Conservation (phyloP, 2,888 invertebrate species). For the Callinectes sapidus region DNA sequence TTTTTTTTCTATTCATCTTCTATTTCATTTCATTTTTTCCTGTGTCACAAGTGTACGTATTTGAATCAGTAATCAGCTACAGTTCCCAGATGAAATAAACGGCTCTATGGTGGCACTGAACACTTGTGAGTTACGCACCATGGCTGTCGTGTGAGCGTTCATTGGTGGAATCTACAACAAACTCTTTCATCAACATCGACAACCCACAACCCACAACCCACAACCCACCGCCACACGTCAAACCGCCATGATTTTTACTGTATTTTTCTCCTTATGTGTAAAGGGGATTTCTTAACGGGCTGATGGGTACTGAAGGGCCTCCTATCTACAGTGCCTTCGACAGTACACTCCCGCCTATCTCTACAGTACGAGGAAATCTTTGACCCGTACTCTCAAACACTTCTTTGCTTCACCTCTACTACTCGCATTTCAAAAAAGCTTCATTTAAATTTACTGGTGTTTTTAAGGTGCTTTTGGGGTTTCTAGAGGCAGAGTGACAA, state of each 20-base stretch:
- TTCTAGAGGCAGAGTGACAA: too few species aligned
- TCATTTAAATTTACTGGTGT: too few species aligned
- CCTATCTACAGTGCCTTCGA: not conserved
- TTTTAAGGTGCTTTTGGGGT: too few species aligned
- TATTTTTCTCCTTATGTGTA: not conserved
- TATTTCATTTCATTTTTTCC: too few species aligned
- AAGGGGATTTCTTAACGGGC: not conserved
- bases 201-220: too few species aligned
- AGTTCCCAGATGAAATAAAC: not conserved
- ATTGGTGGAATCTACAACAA: not conserved
- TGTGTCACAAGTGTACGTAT: too few species aligned
- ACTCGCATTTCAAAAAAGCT: too few species aligned
- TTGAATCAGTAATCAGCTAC: not conserved
- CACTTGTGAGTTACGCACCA: not conserved
- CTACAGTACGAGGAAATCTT: not conserved
- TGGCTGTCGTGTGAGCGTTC: not conserved
- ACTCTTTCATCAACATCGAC: not conserved
- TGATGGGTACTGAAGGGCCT: not conserved
- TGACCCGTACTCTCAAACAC: too few species aligned
- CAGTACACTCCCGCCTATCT: not conserved
- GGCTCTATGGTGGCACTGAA: not conserved
- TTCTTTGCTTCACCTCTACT: too few species aligned
- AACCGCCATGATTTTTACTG: not conserved
- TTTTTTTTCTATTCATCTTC: too few species aligned
- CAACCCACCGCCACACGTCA: not conserved